These are phyloP conservation scores for Dasyornis broadbenti DNA, from an alignment of 2,113 vertebrate genomes.

Conservation along the genomic window DNA sequence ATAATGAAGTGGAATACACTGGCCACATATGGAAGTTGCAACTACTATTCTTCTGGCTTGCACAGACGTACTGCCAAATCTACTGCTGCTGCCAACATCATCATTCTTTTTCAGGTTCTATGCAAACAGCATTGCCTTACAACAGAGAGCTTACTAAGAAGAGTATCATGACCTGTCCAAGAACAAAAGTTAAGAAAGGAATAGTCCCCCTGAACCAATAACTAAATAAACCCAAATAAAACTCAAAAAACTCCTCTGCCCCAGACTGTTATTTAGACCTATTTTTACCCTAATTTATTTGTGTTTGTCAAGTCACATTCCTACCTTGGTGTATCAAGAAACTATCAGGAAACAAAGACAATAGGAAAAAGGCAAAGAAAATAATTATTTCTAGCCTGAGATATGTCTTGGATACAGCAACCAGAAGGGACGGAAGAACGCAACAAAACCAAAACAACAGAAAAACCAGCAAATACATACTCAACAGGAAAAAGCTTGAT, in stretches of 20 bases:
- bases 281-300: neutral
- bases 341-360: neutral
- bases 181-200: neutral
- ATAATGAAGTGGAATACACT: neutral
- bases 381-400: neutral
- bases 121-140: neutral
- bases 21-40: neutral
- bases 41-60: neutral
- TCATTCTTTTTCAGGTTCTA: neutral
- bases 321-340: neutral
- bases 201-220: neutral
- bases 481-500: conserved; percentile 98
- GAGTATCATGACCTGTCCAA: neutral
- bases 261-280: neutral
- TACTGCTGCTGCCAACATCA: neutral
- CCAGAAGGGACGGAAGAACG: neutral
- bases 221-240: neutral
- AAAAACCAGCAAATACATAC: conserved; percentile 72
- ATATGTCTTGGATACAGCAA: neutral
- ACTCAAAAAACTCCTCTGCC: neutral
- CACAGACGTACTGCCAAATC: neutral
- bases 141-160: neutral
- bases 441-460: neutral
- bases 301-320: neutral
- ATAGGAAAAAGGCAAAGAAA: neutral